These are phyloP conservation scores for Hipparchia semele DNA, from an alignment of 2,888 invertebrate genomes.

Conservation along the genomic window DNA sequence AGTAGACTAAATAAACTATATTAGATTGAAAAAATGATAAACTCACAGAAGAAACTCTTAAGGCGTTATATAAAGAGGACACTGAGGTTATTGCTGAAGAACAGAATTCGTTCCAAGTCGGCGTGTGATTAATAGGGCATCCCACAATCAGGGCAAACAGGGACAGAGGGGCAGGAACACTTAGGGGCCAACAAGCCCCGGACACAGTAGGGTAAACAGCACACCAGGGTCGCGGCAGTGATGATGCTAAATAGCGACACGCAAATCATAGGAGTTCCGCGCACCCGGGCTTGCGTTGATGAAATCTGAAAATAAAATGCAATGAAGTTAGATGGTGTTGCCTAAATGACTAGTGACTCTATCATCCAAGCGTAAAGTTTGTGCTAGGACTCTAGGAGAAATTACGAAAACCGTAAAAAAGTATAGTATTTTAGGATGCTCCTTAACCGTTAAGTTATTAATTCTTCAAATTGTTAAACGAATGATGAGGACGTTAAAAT, in stretches of 20 bases:
- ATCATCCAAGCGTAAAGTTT: no score
- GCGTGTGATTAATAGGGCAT: conserved; percentile 43
- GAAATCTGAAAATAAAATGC: conserved; percentile 37
- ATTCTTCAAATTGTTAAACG: background rate
- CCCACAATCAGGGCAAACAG: conserved; percentile 54
- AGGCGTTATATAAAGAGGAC: background rate
- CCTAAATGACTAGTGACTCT: no score
- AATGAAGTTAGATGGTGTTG: no score
- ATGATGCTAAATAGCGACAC: conserved; percentile 45
- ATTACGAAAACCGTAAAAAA: no score
- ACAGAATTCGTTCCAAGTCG: background rate
- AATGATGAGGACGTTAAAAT: no score
- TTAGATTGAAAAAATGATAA: conserved; percentile 2
- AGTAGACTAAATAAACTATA: background rate
- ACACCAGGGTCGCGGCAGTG: conserved; percentile 41
- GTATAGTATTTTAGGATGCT: no score
- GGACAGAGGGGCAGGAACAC: conserved; percentile 48
- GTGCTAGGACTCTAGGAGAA: no score
- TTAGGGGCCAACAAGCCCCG: conserved; percentile 38
- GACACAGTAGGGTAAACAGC: conserved; percentile 43
- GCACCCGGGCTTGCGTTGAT: conserved; percentile 23
- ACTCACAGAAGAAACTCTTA: conserved; percentile 16
- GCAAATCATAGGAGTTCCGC: conserved; percentile 47
- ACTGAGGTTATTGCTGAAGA: background rate
- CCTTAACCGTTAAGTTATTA: no score